Conservation (phyloP, 2,797 vertebrate genomes). For the Fistularia tabacaria region DNA sequence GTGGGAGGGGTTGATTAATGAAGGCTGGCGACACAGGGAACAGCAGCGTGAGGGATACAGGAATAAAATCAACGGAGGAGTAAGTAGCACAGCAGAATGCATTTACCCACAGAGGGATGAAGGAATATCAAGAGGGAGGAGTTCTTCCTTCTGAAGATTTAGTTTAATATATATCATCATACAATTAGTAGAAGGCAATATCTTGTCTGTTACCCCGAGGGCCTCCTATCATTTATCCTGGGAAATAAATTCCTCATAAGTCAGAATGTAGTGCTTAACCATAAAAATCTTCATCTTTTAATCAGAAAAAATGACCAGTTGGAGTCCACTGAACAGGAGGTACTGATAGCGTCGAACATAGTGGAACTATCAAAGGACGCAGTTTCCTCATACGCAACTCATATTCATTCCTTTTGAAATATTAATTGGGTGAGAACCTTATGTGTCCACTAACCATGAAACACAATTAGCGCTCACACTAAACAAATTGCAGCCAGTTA, state of each 20-base stretch:
- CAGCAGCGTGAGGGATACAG: not conserved
- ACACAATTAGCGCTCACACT: too few relatives aligned
- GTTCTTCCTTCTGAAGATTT: not conserved
- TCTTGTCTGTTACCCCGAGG: not conserved
- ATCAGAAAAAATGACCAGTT: too few relatives aligned
- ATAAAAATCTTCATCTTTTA: too few relatives aligned
- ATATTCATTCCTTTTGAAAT: not conserved
- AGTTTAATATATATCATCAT: slow-evolving; percentile 9
- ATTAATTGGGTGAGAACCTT: not conserved
- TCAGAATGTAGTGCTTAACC: slow-evolving; percentile 4
- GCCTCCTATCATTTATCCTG: slow-evolving; percentile 9
- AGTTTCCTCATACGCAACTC: too few relatives aligned
- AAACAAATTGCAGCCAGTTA: too few relatives aligned
- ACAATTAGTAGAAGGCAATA: slow-evolving; percentile 15
- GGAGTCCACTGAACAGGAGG: too few relatives aligned
- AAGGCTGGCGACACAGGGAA: slow-evolving; percentile 1
- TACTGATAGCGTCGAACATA: too few relatives aligned
- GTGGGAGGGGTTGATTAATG: slow-evolving; percentile 1
- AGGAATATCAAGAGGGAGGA: not conserved
- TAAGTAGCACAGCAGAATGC: not conserved
- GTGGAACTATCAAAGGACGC: too few relatives aligned
- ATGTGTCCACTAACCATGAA: slow-evolving; percentile 10
- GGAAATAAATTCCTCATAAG: slow-evolving; percentile 7
- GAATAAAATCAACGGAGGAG: not conserved
- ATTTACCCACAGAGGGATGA: not conserved